A percentile compares a stretch with the other conserved stretches of the same genome.
phyloP scores from a whole-genome alignment of 2,797 vertebrate genomes.

The Vultur gryphus region DNA sequence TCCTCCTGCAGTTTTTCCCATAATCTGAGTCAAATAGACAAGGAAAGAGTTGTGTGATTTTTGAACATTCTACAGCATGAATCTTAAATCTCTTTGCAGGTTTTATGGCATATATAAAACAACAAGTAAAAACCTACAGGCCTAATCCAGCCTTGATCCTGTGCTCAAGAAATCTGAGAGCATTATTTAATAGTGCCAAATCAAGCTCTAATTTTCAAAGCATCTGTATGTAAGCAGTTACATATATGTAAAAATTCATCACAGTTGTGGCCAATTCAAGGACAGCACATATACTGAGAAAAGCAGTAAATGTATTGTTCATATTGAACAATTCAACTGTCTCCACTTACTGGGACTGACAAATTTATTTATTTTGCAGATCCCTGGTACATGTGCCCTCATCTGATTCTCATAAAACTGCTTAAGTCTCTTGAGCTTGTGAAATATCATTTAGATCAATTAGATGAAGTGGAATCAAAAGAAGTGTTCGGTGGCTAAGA shows the following conservation, averaged over 20 bases:
- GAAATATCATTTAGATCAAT: constrained; percentile 68
- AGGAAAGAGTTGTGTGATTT: neutral
- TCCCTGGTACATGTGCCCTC: neutral
- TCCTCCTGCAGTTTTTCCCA: neutral
- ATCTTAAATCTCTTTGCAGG: accelerated
- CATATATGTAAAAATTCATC: neutral
- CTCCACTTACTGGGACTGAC: neutral
- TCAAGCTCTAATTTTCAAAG: neutral
- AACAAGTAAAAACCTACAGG: neutral
- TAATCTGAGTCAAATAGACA: neutral
- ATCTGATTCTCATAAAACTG: constrained; percentile 15
- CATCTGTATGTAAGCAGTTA: neutral
- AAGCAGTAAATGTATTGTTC: neutral
- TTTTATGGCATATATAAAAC: neutral
- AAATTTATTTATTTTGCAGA: constrained; percentile 22
- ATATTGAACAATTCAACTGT: neutral
- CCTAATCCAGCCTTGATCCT: neutral
- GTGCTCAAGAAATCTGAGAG: neutral
- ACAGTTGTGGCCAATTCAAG: neutral
- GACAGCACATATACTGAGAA: neutral
- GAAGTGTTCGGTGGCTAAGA: neutral
- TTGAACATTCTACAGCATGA: neutral
- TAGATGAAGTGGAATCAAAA: constrained; percentile 64
- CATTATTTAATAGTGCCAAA: neutral
- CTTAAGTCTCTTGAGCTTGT: constrained; percentile 46